Conservation (phyloP, 2,797 vertebrate species). For the Chloroceryle inda region DNA sequence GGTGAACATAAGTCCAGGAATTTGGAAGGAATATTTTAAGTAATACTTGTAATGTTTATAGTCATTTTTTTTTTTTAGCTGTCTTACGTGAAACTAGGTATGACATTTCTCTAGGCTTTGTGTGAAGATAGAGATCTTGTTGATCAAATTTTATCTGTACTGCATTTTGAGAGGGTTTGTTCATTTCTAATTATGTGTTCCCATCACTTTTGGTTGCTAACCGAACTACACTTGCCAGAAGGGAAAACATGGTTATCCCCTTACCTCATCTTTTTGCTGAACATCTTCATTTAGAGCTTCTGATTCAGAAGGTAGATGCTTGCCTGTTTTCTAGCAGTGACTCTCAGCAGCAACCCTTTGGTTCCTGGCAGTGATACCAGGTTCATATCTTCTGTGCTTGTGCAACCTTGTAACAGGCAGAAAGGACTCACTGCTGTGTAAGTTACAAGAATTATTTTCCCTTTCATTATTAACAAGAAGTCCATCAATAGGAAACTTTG, state of each 20-base stretch:
- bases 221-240: neutral
- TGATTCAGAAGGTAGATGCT: neutral
- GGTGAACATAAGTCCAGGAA: neutral
- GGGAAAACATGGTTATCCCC: neutral
- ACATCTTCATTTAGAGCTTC: neutral
- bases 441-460: neutral
- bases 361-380: neutral
- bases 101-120: neutral
- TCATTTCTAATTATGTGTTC: neutral
- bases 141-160: neutral
- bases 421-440: neutral
- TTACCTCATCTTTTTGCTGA: neutral
- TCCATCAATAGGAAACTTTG: neutral
- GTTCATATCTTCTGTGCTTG: neutral
- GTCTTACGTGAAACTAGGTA: neutral
- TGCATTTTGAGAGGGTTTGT: neutral
- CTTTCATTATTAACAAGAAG: neutral
- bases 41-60: neutral
- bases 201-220: neutral
- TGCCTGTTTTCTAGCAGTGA: neutral
- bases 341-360: neutral
- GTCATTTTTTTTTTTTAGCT: neutral
- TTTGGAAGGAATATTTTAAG: neutral
- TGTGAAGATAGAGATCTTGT: neutral
- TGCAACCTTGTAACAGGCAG: neutral